Evolutionary conservation across 2,888 invertebrate genomes (phyloP), one percentile per base, ranked within the genome.

Genomic region (Apodemia mormo): DNA sequence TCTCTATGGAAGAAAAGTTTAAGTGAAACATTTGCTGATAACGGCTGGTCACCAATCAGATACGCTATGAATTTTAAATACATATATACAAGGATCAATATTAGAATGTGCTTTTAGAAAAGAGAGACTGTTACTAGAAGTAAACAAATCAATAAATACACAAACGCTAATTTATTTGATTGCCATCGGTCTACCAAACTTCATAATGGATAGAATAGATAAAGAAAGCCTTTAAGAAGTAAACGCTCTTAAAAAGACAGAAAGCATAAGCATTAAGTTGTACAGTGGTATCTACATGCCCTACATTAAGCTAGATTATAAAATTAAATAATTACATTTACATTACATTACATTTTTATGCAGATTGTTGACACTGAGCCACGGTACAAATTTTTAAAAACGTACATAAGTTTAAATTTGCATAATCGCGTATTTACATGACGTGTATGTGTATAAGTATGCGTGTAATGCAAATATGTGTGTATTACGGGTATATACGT

Each of bases 21-120:
- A 49, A 52, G 66, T 70, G 72, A 81, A 68, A 77, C 81, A 12
- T 81, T 68, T 73, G 75, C 69, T 12, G 75, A 78, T 30, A 78
- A 77, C 70, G 78, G 79, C 1, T 80, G 79, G 80, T 67, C 69
- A n/a, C 43, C 73, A 49, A 64, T 71, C 29, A 72, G 49, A 54
- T 73, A 72, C 71, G 72, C 72, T 52, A 22, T 76, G 7, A 40
- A 30, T 22, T 74, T 71, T 68, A 72, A 70, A 22, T 22, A 22
- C 22, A 65, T 72, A 73, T 67, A 66, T 22, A 68, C 43, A 68
- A n/a, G 74, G 74, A 2, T 74, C 73, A 33, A 40, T 75, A 43
- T 33, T 73, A 45, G 74, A 75, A 65, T 76, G 75, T 72, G 73
- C 72, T 52, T 22, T 73, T 30, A 74, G 72, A 67, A 76, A 74